Percentiles rank a stretch among this genome's conserved stretches.
phyloP scores from a whole-genome alignment of 2,888 invertebrate species.

The Theretra japonica region DNA sequence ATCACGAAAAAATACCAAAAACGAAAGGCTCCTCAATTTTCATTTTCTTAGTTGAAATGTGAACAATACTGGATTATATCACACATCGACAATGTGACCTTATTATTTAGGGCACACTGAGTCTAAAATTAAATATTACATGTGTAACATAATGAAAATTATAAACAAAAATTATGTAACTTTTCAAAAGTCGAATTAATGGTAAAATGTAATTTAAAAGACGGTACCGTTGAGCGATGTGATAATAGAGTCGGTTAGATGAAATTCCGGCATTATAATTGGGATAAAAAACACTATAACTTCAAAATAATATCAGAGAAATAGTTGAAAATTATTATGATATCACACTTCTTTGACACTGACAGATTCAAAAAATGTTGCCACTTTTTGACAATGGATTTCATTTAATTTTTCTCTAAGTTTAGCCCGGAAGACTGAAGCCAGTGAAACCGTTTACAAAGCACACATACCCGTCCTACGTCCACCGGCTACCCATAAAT shows the following conservation, averaged over 20 bases:
- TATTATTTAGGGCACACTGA: slow-evolving; percentile 62
- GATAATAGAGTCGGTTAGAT: slow-evolving; percentile 69
- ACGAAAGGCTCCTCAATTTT: slow-evolving; percentile 53
- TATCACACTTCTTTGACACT: not conserved
- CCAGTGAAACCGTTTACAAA: too few species aligned
- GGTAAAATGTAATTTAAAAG: slow-evolving; percentile 35
- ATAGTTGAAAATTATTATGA: not conserved
- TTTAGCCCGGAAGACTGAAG: too few species aligned
- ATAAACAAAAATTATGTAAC: slow-evolving; percentile 79
- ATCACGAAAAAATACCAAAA: slow-evolving; percentile 55
- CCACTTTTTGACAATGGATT: not conserved
- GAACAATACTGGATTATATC: slow-evolving; percentile 37
- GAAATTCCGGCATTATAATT: slow-evolving; percentile 68
- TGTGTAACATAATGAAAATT: slow-evolving; percentile 60
- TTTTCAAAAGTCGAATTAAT: slow-evolving; percentile 40
- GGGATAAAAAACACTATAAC: not conserved
- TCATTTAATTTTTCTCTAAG: too few species aligned
- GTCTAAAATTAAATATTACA: slow-evolving; percentile 81
- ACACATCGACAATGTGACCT: slow-evolving; percentile 54
- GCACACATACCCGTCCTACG: too few species aligned
- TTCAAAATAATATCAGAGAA: not conserved
- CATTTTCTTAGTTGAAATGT: slow-evolving; percentile 45
- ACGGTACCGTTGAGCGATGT: slow-evolving; percentile 71
- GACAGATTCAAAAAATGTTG: not conserved
- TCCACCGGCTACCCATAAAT: not conserved